Percentiles rank a stretch among this genome's conserved stretches.
phyloP scores from a whole-genome alignment of 2,797 vertebrate genomes.

The Anabacerthia variegaticeps region DNA sequence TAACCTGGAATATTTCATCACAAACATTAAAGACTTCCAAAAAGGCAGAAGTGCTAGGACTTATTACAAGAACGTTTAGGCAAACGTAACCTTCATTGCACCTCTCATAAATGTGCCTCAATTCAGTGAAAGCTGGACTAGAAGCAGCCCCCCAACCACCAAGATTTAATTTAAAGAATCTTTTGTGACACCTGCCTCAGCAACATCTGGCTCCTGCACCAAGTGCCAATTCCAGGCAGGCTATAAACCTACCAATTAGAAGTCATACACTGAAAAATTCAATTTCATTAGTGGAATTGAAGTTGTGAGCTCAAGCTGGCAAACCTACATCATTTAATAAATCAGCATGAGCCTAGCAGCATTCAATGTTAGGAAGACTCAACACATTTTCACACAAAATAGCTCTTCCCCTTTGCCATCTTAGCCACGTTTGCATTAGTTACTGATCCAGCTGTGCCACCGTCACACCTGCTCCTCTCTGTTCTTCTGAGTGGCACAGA shows the following conservation, averaged over 20 bases:
- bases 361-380: background rate
- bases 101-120: background rate
- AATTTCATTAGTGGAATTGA: conserved; percentile 34
- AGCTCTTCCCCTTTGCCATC: background rate
- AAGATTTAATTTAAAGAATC: background rate
- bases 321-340: conserved; percentile 16
- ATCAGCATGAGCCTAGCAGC: background rate
- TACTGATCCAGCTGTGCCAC: background rate
- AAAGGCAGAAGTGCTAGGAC: background rate
- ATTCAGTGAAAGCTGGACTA: background rate
- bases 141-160: background rate
- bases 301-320: conserved; percentile 25
- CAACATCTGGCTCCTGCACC: background rate
- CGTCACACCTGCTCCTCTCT: background rate
- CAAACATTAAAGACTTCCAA: background rate
- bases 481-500: background rate
- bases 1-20: background rate
- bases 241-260: conserved; percentile 10
- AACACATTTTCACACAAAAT: background rate
- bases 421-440: background rate
- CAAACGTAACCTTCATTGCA: background rate
- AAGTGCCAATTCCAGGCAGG: background rate
- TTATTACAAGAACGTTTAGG: background rate
- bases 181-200: background rate
- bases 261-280: background rate